A percentile compares a stretch with the other conserved stretches of the same genome.
phyloP scores from a whole-genome alignment of 2,797 vertebrate genomes.

The Antrozous pallidus region DNA sequence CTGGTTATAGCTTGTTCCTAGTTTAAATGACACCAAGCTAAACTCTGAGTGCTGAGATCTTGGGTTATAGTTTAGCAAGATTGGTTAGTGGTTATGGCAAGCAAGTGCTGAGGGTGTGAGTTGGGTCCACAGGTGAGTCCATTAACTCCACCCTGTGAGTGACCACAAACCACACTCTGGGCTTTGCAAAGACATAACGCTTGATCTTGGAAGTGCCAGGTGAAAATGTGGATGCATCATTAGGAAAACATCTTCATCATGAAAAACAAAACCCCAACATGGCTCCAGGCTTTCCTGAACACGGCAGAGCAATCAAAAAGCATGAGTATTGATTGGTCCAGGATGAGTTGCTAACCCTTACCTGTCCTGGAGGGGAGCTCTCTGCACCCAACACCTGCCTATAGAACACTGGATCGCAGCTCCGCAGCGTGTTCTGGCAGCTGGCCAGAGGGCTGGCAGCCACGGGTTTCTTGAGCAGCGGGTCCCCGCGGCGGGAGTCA shows the following conservation, averaged over 20 bases:
- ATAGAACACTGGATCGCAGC: conserved; percentile 82
- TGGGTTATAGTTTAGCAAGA: neutral
- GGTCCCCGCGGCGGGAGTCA: conserved; percentile 83
- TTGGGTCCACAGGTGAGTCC: neutral
- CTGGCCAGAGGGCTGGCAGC: conserved; percentile 81
- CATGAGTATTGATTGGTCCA: neutral
- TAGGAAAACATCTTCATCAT: neutral
- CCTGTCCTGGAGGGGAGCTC: conserved; percentile 80
- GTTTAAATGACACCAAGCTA: conserved; percentile 3
- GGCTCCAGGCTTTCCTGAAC: neutral
- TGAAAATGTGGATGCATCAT: neutral
- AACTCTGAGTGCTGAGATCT: neutral
- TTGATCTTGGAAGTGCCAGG: neutral
- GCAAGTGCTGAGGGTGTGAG: neutral
- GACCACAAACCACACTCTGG: neutral
- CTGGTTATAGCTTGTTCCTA: neutral
- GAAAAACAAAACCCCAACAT: neutral
- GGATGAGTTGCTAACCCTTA: conserved; percentile 71
- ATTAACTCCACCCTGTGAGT: conserved; percentile 8
- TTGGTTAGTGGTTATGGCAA: neutral
- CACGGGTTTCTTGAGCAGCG: conserved; percentile 82
- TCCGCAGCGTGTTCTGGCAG: conserved; percentile 81
- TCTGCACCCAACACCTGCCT: conserved; percentile 82
- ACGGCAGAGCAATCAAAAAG: neutral
- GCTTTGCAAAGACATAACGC: neutral